Base-by-base conservation (phyloP, 1,140 invertebrate genomes). In the Caerostris darwini region DNA sequence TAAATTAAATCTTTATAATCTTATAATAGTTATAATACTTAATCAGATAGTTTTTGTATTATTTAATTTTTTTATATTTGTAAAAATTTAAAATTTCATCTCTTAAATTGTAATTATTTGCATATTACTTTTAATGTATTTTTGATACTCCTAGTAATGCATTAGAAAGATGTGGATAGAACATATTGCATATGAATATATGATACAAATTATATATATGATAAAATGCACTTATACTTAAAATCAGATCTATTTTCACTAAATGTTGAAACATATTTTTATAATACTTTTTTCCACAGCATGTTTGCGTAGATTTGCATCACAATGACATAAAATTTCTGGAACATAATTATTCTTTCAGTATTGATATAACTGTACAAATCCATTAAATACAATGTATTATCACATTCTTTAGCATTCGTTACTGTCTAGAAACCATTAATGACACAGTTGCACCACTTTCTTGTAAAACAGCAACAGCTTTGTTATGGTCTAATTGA, bases 401-500 rank as follows among this genome's bases (percentile, higher is more conserved):
- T 64, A 53, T 53, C 59, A 14, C 57, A 59, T 10, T 54, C 7
- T 58, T 54, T 10, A 54, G 8, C n/a, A n/a, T 59, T 14, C 56
- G 56, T 94, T 54, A 94, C 69, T 94, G 87, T 69, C 93, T 59
- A 54, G 93, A 94, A 69, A 94, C 64, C 93, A 94, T 94, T 71
- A 94, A 57, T 64, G 93, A 94, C 54, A 94, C 59, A 50, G 87
- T 94, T 7, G 87, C 34, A 17, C 93, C 93, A 59, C 87, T 83
- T 82, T 90, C 88, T 58, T 90, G 93, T 17, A 94, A 58, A 34
- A 90, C 67, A 17, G 93, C 77, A 17, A 90, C n/a, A 82, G 93
- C 93, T 86, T 94, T 90, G 53, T 94, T 90, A 58, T 85, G 77
- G 61, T 90, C 88, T 5, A 94, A 10, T 17, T 97, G 97, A 69